Evolutionary conservation across 2,888 invertebrate genomes (phyloP), one percentile per base, ranked within the genome.

Genomic region (Eupeodes latifasciatus): DNA sequence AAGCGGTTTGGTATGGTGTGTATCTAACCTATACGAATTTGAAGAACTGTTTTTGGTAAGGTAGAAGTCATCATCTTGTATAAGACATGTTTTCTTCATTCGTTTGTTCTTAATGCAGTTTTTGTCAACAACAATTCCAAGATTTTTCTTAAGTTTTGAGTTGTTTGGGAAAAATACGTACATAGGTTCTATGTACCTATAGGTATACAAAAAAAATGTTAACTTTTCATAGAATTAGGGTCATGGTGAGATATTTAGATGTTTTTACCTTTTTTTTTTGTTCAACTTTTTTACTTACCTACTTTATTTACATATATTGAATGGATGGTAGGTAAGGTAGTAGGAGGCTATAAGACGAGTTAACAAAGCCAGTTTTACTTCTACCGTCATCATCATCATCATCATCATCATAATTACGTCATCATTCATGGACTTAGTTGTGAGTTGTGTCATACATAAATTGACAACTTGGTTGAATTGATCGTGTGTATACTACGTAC

Each of bases 71-170:
- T 27, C 27, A 27, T 27, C 27, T 27, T 27, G 27, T 27, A 27
- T 11, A 34, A 51, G 69, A 55, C 3, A 5, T 40, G 36, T 40
- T 40, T 36, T 53, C 40, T 2, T 55, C 4, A 16, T 16, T 14
- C n/a, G 12, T 72, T 12, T 57, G 16, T 72, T 36, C 14, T 27
- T 72, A 72, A 72, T 72, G 72, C 59, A 59, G 27, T 59, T 49
- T 72, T 47, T 40, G 40, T 40, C 40, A 34, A 59, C 44, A 72
- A 59, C 59, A 72, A 59, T 72, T 59, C 47, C 47, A 44, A 59
- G 47, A 72, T 59, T 59, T 59, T 59, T 47, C 44, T 19, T 55
- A 16, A 53, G 53, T 59, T 27, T 27, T 36, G 9, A 49, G 27
- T 19, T 71, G 53, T 53, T 57, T 55, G 55, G 34, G 40, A 2